phyloP scores from a whole-genome alignment of 92 coral and sea anemone species.

The Siderastrea siderea region DNA sequence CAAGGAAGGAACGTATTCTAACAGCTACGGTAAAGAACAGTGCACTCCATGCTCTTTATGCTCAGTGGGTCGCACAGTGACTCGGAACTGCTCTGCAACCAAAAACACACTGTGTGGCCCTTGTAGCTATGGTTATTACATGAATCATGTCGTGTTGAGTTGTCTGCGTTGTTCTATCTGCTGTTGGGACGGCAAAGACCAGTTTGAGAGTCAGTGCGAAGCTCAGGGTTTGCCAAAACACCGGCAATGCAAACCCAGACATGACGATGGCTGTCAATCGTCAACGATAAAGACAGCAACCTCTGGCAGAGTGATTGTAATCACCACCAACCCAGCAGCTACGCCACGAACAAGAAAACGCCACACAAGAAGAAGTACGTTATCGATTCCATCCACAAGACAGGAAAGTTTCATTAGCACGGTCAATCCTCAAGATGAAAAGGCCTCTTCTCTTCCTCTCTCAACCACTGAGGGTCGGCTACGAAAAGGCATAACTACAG shows the following conservation, averaged over 20 bases:
- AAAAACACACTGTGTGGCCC: conserved; percentile 14
- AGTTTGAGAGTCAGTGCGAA: conserved; percentile 4
- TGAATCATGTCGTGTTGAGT: neutral
- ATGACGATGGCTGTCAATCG: neutral
- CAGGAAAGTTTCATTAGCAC: neutral
- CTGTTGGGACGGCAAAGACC: conserved; percentile 31
- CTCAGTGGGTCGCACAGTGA: neutral
- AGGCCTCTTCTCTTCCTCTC: neutral
- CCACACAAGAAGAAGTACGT: neutral
- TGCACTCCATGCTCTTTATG: conserved; percentile 30
- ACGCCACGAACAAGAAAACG: neutral
- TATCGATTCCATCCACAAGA: neutral
- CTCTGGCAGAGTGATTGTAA: too few relatives aligned
- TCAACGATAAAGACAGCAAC: neutral
- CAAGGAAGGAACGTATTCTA: conserved; percentile 17
- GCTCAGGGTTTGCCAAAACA: conserved; percentile 30
- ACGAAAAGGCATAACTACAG: neutral
- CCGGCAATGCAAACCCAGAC: conserved; percentile 21
- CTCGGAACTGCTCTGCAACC: conserved; percentile 23
- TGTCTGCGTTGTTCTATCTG: conserved; percentile 33
- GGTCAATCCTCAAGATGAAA: neutral
- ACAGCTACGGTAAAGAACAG: neutral
- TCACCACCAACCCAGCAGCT: neutral
- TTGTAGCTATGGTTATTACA: conserved; percentile 16
- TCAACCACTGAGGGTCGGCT: neutral